Evolutionary conservation across 2,113 vertebrate species (phyloP), one percentile per base, ranked within the genome.

Genomic region (Cettia cetti): DNA sequence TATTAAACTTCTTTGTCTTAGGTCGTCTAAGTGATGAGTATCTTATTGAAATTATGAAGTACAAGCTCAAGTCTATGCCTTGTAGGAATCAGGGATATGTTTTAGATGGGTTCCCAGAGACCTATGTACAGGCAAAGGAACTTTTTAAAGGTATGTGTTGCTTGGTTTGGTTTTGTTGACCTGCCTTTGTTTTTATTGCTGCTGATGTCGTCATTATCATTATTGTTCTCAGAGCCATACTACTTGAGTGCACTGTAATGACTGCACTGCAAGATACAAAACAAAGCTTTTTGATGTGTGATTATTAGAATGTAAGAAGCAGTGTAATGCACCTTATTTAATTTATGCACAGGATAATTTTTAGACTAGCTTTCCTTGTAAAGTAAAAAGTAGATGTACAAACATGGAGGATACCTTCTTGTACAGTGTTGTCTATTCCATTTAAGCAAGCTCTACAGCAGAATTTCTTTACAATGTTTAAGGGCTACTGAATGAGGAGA

Each of bases 41-140:
- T 50, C 11, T 98, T 74, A 93, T 98, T 95, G 96, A 95, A 83
- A 94, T 99, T 93, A 42, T 99, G 61, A 99, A 95, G 88, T 98
- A 99, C 39, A 99, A 98, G 68, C 97, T 99, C 64, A 98, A 80
- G 88, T 98, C 99, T 10, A 98, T 98, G 96, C 98, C 98, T 13
- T 99, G 99, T 93, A 98, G 92, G 74, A 99, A 99, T 93, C 99
- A 99, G 87, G 99, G 99, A 8, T 99, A 98, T 86, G 96, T 99
- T 90, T 97, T 99, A 74, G 99, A 99, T 71, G 98, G 98, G 11
- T 99, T 98, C 74, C 99, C 99, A 7, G 97, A 98, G 93, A 99
- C 98, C 33, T 98, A 98, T 9, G 97, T 98, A 16, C 98, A 99
- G 93, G 99, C 99, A 23, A 98, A 97, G 86, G 98, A 98, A 28